Conservation (phyloP, 2,113 vertebrate species). For the Dasyornis broadbenti region DNA sequence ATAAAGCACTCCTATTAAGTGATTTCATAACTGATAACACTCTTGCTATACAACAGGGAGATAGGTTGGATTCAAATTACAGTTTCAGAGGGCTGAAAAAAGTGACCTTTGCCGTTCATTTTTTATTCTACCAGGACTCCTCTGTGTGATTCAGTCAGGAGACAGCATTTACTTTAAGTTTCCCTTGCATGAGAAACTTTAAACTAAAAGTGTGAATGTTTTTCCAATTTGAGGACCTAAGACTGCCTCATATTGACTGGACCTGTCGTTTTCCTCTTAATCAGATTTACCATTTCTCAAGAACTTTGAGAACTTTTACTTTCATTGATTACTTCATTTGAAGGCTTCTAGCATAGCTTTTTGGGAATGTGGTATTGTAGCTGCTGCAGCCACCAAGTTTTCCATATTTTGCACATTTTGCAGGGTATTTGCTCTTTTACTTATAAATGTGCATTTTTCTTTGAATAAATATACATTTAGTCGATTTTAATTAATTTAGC, state of each 20-base stretch:
- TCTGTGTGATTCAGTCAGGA: not conserved
- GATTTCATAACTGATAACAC: constrained; percentile 2
- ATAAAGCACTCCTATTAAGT: not conserved
- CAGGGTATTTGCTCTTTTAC: not conserved
- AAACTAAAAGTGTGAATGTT: not conserved
- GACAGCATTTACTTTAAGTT: not conserved
- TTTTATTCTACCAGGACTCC: not conserved
- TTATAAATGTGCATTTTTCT: not conserved
- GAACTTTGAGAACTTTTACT: not conserved
- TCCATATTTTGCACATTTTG: not conserved
- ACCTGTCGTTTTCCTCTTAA: not conserved
- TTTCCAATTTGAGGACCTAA: not conserved
- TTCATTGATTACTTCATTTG: not conserved
- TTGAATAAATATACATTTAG: not conserved
- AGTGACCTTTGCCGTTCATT: not conserved
- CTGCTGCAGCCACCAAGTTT: not conserved
- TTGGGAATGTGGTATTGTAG: not conserved
- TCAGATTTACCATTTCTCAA: not conserved
- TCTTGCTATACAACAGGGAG: not conserved
- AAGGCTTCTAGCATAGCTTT: not conserved
- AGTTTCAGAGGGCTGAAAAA: not conserved
- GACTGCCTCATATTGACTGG: not conserved
- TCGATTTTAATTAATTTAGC: not conserved
- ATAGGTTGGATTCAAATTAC: not conserved
- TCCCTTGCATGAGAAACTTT: not conserved